Percentiles rank a stretch among this genome's conserved stretches.
Evolutionary conservation across 2,113 vertebrate genomes (phyloP).

Genomic region (Mastomys natalensis): DNA sequence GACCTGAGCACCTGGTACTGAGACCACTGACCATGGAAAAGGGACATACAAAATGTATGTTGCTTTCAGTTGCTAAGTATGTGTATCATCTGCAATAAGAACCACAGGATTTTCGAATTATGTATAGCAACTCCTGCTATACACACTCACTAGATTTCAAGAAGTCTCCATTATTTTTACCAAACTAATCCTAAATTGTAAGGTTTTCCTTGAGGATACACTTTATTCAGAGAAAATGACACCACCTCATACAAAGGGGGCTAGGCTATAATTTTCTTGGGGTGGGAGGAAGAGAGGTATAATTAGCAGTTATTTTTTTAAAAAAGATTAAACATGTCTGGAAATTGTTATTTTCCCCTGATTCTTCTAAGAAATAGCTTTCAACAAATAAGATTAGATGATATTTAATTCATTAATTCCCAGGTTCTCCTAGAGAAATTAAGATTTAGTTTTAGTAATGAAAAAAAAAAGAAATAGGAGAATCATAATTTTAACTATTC

Average conservation of each 20-base stretch:
- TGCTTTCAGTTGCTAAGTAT: not conserved
- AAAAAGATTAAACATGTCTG: not conserved
- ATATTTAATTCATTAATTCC: conserved; percentile 39
- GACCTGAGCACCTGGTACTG: not conserved
- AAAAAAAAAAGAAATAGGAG: not conserved
- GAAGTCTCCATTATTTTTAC: not conserved
- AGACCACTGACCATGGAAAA: not conserved
- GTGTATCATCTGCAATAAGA: not conserved
- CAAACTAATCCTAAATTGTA: not conserved
- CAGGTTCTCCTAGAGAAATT: not conserved
- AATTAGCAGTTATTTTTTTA: not conserved
- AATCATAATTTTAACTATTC: not conserved
- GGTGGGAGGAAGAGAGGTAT: too few species aligned
- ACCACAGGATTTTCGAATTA: not conserved
- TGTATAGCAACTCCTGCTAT: not conserved
- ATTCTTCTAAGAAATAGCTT: conserved; percentile 13
- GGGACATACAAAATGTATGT: too few species aligned
- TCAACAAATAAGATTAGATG: not conserved
- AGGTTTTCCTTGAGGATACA: not conserved
- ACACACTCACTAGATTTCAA: not conserved
- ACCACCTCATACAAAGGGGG: not conserved
- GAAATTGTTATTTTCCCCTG: not conserved
- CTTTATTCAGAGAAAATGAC: not conserved
- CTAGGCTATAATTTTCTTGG: not conserved
- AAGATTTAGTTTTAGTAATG: conserved; percentile 22